Conservation (phyloP, 2,113 vertebrate species). For the Cercocebus atys region DNA sequence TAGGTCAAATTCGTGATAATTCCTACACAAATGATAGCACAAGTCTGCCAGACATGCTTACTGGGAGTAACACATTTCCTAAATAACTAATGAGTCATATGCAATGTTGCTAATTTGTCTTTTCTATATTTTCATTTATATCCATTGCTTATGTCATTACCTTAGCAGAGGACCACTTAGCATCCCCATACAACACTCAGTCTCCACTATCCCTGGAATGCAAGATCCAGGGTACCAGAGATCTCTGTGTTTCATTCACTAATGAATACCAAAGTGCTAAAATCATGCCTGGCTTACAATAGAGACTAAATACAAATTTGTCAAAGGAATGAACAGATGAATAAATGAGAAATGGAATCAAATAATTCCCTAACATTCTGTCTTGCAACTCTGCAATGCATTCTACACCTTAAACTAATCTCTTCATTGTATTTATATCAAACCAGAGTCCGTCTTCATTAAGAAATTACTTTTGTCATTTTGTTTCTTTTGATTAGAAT, state of each 20-base stretch:
- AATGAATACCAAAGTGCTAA: background rate
- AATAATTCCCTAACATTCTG: background rate
- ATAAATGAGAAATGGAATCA: background rate
- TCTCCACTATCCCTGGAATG: background rate
- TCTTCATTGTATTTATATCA: background rate
- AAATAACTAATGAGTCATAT: background rate
- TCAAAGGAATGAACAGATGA: background rate
- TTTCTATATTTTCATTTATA: background rate
- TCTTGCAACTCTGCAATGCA: background rate
- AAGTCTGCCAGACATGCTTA: background rate
- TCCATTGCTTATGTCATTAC: background rate
- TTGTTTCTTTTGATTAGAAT: background rate
- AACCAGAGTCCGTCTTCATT: background rate
- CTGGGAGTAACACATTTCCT: background rate
- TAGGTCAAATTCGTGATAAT: background rate
- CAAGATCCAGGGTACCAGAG: background rate
- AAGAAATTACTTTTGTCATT: background rate
- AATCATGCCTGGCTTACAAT: background rate
- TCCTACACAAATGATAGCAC: background rate
- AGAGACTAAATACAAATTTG: background rate
- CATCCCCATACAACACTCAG: rapidly evolving
- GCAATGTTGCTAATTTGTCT: background rate
- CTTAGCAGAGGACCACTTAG: background rate
- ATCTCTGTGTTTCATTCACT: background rate
- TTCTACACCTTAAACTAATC: background rate